Evolutionary conservation across 2,888 invertebrate genomes (phyloP).

Genomic region (Syrista parreyssii): DNA sequence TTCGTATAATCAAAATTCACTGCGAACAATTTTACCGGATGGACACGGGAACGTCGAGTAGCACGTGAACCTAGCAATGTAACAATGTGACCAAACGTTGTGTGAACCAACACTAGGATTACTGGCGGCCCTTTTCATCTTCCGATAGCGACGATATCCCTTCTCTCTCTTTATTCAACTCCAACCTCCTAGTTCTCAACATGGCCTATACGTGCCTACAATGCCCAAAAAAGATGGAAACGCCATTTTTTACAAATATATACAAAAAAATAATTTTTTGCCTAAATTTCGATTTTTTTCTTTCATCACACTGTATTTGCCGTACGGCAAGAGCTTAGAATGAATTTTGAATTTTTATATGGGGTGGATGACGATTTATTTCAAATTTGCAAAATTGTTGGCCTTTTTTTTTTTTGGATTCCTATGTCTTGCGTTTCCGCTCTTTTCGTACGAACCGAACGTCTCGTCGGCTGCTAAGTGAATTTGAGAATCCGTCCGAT

Average conservation of each 20-base stretch:
- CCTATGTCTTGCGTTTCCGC: neutral
- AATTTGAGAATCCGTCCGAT: neutral
- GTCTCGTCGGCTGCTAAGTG: neutral
- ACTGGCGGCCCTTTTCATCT: conserved; percentile 52
- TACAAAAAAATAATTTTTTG: neutral
- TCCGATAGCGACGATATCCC: conserved; percentile 36
- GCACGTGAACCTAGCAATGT: neutral
- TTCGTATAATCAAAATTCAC: neutral
- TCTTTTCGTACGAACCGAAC: neutral
- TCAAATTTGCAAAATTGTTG: neutral
- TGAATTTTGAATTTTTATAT: neutral
- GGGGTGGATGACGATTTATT: too few species aligned
- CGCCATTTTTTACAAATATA: neutral
- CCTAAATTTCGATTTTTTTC: neutral
- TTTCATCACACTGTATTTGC: neutral
- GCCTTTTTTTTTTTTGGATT: neutral
- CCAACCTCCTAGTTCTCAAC: neutral
- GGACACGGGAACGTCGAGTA: neutral
- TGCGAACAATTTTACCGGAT: neutral
- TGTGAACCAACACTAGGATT: conserved; percentile 28
- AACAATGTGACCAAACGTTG: neutral
- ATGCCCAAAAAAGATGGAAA: neutral
- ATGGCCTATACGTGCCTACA: neutral
- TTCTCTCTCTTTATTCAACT: neutral
- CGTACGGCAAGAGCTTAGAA: neutral